Conservation (phyloP, 2,797 vertebrate genomes). For the Cyprinella venusta region DNA sequence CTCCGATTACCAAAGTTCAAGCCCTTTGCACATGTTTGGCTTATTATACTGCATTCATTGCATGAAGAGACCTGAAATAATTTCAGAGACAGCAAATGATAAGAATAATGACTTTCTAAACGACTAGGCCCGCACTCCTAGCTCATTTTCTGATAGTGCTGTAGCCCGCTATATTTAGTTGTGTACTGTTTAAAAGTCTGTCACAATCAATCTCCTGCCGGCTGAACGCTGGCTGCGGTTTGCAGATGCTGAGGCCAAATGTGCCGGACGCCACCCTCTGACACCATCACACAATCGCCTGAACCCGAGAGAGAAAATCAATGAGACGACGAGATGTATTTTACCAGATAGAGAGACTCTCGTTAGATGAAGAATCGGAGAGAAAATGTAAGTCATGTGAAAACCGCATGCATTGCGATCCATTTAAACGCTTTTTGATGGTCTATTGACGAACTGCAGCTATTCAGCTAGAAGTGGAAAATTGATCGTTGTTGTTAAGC, state of each 20-base stretch:
- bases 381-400: constrained; percentile 27
- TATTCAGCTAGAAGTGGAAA: constrained; percentile 3
- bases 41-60: constrained; percentile 87
- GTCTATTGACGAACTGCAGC: constrained; percentile 23
- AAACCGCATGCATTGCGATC: constrained; percentile 11
- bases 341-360: constrained; percentile 23
- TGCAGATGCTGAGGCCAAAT: constrained; percentile 72
- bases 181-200: constrained; percentile 86
- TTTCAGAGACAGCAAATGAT: constrained; percentile 85
- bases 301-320: constrained; percentile 22
- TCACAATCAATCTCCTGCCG: constrained; percentile 79
- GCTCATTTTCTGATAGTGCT: constrained; percentile 86
- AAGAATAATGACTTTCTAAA: constrained; percentile 88
- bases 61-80: constrained; percentile 85
- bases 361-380: not conserved
- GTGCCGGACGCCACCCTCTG: constrained; percentile 70
- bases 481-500: constrained; percentile 55
- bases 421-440: constrained; percentile 30
- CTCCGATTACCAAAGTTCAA: constrained; percentile 78
- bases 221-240: constrained; percentile 71
- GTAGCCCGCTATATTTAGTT: constrained; percentile 83
- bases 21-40: constrained; percentile 77
- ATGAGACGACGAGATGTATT: constrained; percentile 16
- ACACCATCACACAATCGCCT: constrained; percentile 29
- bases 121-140: constrained; percentile 81